A percentile compares a stretch with the other conserved stretches of the same genome.
Evolutionary conservation across 2,113 vertebrate genomes (phyloP).

Genomic region (Penelope pileata): DNA sequence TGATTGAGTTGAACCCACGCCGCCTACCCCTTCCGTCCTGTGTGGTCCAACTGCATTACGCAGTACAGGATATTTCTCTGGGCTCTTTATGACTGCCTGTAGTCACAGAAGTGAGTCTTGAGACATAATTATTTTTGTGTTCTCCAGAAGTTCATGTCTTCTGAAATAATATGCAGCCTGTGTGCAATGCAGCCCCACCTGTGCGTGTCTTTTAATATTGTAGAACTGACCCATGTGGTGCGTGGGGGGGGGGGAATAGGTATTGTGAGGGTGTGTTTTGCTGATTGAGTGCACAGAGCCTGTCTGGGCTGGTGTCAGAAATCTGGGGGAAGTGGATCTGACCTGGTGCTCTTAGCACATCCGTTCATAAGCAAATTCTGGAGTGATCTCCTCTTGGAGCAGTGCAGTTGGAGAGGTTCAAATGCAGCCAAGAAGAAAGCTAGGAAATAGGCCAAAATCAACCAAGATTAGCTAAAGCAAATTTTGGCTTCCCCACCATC

Average conservation of each 20-base stretch:
- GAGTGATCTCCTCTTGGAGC: not conserved
- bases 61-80: not conserved
- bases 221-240: not conserved
- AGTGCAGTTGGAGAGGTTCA: not conserved
- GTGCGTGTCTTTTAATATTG: not conserved
- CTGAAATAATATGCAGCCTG: not conserved
- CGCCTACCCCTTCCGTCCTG: not conserved
- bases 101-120: not conserved
- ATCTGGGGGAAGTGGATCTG: not conserved
- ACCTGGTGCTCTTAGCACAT: not conserved
- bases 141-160: not conserved
- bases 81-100: not conserved
- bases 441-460: not conserved
- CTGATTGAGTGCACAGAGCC: not conserved
- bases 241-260: fast-evolving
- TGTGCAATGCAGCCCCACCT: too few relatives aligned
- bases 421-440: not conserved
- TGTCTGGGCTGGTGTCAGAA: not conserved
- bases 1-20: not conserved
- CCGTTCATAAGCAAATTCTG: not conserved
- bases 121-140: not conserved
- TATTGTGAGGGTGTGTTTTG: fast-evolving
- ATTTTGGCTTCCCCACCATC: not conserved
- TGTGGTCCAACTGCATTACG: not conserved
- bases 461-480: not conserved